Percentiles rank a stretch among this genome's conserved stretches.
These are phyloP conservation scores for Henricia sp. DNA, from an alignment of 53 echinoderm and acorn worm genomes.

Conservation along the genomic window DNA sequence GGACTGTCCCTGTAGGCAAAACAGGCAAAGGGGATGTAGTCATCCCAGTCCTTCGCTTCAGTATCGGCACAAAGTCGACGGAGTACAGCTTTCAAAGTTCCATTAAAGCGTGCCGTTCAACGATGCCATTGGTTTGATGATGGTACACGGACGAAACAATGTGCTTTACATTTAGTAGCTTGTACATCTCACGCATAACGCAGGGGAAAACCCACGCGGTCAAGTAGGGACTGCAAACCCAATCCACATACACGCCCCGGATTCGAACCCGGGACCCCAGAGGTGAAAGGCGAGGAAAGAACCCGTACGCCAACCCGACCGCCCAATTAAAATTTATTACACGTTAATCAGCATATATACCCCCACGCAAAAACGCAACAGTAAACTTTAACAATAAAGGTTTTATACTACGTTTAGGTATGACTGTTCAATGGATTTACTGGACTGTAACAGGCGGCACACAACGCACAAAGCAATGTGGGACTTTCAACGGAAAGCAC, in stretches of 20 bases:
- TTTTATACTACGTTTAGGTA: too few species aligned
- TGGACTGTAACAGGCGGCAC: too few species aligned
- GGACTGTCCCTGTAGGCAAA: slow-evolving; percentile 18
- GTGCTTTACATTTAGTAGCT: neutral
- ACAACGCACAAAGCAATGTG: too few species aligned
- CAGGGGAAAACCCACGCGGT: too few species aligned
- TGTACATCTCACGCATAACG: slow-evolving; percentile 15
- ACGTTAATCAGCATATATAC: too few species aligned
- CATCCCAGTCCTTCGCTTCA: slow-evolving; percentile 6
- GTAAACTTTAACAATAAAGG: too few species aligned
- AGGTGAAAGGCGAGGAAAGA: neutral
- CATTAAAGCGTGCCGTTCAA: slow-evolving; percentile 14
- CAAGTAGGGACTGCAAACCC: too few species aligned
- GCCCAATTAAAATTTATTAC: too few species aligned
- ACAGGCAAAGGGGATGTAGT: slow-evolving; percentile 1
- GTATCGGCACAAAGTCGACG: slow-evolving; percentile 4
- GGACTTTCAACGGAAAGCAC: too few species aligned
- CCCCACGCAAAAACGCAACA: too few species aligned
- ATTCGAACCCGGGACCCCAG: neutral
- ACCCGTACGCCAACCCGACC: too few species aligned
- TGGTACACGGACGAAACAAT: slow-evolving; percentile 18
- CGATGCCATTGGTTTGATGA: slow-evolving; percentile 3
- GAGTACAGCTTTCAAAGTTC: slow-evolving; percentile 14
- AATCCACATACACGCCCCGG: neutral
- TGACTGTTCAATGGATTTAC: too few species aligned